These are phyloP conservation scores for Entelurus aequoreus DNA, from an alignment of 2,113 vertebrate genomes.

Conservation along the genomic window DNA sequence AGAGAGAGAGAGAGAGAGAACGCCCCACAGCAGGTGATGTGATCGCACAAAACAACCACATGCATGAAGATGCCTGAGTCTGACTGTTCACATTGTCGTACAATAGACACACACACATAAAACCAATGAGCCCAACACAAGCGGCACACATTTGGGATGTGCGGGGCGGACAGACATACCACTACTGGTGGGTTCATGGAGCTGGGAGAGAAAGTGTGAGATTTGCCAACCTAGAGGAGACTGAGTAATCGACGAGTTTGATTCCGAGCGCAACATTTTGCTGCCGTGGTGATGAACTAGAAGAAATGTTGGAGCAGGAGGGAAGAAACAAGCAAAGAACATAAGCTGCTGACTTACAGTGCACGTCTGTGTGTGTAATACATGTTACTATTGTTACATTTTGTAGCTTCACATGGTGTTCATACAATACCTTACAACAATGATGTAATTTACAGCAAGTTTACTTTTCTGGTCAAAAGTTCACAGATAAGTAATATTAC, in stretches of 20 bases:
- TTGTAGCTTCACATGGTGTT: no score
- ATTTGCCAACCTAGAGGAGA: slow-evolving; percentile 99
- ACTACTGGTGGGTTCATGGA: slow-evolving; percentile 74
- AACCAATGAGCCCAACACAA: slow-evolving; percentile 39
- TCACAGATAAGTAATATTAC: no score
- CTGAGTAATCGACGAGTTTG: slow-evolving; percentile 99
- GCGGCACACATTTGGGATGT: slow-evolving; percentile 58
- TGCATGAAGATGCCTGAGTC: slow-evolving; percentile 63
- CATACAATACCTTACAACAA: background rate
- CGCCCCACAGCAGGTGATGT: slow-evolving; percentile 15
- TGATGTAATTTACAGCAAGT: background rate
- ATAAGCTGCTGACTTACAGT: background rate
- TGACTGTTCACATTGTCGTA: slow-evolving; percentile 29
- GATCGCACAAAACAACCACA: slow-evolving; percentile 50
- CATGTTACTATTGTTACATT: no score
- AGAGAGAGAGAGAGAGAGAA: slow-evolving; percentile 14
- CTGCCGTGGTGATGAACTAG: slow-evolving; percentile 99
- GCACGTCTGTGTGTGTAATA: no score
- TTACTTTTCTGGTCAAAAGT: no score
- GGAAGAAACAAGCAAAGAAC: slow-evolving; percentile 34
- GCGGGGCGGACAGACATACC: slow-evolving; percentile 76
- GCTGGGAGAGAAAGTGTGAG: slow-evolving; percentile 85
- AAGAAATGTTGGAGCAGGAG: slow-evolving; percentile 84
- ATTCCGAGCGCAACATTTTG: slow-evolving; percentile 99
- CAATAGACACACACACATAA: slow-evolving; percentile 36